Conservation (phyloP, 2,888 invertebrate genomes). For the Cephus rjabovi region DNA sequence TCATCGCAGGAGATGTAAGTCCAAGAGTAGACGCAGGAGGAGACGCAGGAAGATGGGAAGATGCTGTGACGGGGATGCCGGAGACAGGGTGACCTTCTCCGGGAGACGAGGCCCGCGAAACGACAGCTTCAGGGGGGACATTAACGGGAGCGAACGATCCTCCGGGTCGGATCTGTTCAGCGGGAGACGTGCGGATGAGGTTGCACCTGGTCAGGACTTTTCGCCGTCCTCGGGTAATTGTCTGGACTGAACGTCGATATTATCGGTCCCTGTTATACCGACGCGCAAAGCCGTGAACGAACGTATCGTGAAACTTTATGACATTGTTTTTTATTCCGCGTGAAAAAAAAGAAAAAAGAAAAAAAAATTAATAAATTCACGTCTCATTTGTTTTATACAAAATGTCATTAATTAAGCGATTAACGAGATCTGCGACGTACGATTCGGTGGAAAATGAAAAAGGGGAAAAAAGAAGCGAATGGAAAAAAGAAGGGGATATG, state of each 20-base stretch:
- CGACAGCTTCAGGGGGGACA: neutral
- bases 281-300: neutral
- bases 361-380: neutral
- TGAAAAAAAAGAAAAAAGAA: neutral
- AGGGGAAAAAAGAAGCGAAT: too few species aligned
- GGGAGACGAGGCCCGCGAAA: neutral
- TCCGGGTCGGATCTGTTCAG: conserved; percentile 24
- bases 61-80: neutral
- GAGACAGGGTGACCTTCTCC: neutral
- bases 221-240: neutral
- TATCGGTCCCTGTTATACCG: neutral
- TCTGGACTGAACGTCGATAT: conserved; percentile 15
- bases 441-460: neutral
- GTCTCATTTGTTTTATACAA: neutral
- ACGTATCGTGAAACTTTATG: neutral
- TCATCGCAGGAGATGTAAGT: conserved; percentile 18
- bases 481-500: neutral
- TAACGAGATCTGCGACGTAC: neutral
- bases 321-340: neutral
- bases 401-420: neutral
- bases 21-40: conserved; percentile 15
- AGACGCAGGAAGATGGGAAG: conserved; percentile 8
- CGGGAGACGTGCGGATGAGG: conserved; percentile 8
- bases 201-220: neutral
- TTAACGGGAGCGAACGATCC: conserved; percentile 24